phyloP scores from a whole-genome alignment of 2,888 invertebrate species.

The Sminthurinus aureus region DNA sequence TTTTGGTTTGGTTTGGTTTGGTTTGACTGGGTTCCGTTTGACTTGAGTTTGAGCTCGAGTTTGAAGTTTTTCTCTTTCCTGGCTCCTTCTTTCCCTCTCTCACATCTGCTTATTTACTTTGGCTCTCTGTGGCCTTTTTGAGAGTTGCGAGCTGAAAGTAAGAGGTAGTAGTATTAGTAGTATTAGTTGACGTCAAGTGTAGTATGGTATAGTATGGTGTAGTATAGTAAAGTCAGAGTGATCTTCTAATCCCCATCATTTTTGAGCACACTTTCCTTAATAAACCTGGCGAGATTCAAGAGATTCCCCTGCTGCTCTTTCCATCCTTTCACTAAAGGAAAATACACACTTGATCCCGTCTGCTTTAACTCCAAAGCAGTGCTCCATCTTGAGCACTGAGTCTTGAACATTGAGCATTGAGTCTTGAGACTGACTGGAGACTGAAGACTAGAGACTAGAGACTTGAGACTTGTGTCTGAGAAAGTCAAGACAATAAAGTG shows the following conservation, averaged over 20 bases:
- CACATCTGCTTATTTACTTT: not conserved
- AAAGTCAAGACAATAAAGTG: no score
- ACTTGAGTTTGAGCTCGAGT: no score
- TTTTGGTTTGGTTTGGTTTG: no score
- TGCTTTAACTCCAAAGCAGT: not conserved
- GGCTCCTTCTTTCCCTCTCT: not conserved
- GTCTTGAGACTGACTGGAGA: constrained; percentile 10
- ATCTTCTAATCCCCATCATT: constrained; percentile 38
- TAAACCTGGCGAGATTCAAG: constrained; percentile 20
- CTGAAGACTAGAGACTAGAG: not conserved
- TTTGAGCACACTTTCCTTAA: constrained; percentile 35
- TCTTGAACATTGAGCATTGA: not conserved
- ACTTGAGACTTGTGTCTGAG: no score
- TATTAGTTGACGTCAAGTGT: not conserved
- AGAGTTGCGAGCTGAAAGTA: not conserved
- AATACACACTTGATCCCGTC: constrained; percentile 7
- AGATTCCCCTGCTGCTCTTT: not conserved
- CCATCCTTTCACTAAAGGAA: not conserved
- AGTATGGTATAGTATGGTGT: not conserved
- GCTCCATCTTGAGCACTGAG: not conserved
- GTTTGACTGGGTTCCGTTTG: no score
- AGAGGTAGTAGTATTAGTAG: not conserved
- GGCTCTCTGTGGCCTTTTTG: not conserved
- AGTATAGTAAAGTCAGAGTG: not conserved
- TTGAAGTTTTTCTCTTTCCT: not conserved